phyloP scores from a whole-genome alignment of 2,797 vertebrate genomes.

The Pempheris klunzingeri region DNA sequence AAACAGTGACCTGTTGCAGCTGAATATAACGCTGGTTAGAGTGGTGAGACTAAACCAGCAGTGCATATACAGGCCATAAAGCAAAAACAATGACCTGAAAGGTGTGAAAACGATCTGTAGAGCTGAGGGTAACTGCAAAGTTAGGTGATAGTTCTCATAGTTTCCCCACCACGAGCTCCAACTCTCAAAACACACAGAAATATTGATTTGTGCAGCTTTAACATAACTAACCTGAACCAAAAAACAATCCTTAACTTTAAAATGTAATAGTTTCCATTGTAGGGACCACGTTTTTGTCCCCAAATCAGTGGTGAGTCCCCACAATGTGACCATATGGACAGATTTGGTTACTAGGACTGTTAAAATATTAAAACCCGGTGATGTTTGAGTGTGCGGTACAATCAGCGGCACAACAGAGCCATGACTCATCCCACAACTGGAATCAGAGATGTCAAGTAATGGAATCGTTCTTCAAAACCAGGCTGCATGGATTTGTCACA shows the following conservation, averaged over 20 bases:
- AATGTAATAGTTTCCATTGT: neutral
- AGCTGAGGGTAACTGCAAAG: too few species aligned
- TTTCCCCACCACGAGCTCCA: too few species aligned
- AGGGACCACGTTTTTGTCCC: neutral
- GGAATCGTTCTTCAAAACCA: slow-evolving; percentile 66
- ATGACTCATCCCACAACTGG: slow-evolving; percentile 66
- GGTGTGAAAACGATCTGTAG: too few species aligned
- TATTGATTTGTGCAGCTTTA: neutral
- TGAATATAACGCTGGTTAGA: neutral
- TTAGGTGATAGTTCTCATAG: too few species aligned
- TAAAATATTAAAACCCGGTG: slow-evolving; percentile 64
- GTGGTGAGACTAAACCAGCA: neutral
- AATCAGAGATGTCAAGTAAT: slow-evolving; percentile 56
- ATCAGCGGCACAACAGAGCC: slow-evolving; percentile 58
- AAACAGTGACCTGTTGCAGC: neutral
- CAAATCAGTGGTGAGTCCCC: neutral
- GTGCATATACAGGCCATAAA: neutral
- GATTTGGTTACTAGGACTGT: slow-evolving; percentile 9
- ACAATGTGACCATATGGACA: slow-evolving; percentile 4
- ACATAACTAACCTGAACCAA: neutral
- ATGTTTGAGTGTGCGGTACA: slow-evolving; percentile 62
- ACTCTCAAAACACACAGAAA: neutral
- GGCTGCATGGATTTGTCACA: slow-evolving; percentile 64
- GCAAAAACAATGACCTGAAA: too few species aligned
- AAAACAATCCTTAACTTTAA: neutral